Percentiles rank a stretch among this genome's conserved stretches.
Conservation (phyloP, 2,797 vertebrate species). For the Sciurus vulgaris region DNA sequence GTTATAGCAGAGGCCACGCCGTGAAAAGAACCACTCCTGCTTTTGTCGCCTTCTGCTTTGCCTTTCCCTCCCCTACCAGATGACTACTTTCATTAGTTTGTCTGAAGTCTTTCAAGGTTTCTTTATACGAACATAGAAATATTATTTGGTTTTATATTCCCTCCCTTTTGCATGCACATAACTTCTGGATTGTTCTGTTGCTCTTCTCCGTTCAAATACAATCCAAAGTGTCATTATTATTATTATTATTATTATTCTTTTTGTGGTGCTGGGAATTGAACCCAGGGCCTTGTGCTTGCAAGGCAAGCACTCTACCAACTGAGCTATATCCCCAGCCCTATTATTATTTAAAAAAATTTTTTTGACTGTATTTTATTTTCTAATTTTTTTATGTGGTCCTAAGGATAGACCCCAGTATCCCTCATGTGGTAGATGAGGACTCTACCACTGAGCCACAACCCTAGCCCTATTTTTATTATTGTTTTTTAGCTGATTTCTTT, state of each 20-base stretch:
- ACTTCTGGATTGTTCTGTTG: not conserved
- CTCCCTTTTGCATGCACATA: not conserved
- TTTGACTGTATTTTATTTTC: too few species aligned
- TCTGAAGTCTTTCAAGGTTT: slow-evolving; percentile 26
- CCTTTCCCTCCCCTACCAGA: not conserved
- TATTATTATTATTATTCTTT: too few species aligned
- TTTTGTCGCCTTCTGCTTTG: not conserved
- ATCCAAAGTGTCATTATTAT: not conserved
- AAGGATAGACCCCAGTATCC: too few species aligned
- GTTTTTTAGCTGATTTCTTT: slow-evolving; percentile 7
- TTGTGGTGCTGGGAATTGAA: too few species aligned
- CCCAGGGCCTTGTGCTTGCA: too few species aligned
- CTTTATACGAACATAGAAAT: not conserved
- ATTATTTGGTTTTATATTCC: not conserved
- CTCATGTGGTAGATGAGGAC: too few species aligned
- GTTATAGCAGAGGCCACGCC: not conserved
- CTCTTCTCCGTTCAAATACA: not conserved
- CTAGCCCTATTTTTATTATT: not conserved
- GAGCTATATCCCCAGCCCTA: too few species aligned
- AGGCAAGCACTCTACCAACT: too few species aligned
- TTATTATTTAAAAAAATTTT: too few species aligned
- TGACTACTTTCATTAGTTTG: not conserved
- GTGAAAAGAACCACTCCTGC: not conserved
- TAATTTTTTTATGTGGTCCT: too few species aligned
- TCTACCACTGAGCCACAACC: too few species aligned